Evolutionary conservation across 2,113 vertebrate genomes (phyloP), one percentile per base, ranked within the genome.

Genomic region (Spea bombifrons): DNA sequence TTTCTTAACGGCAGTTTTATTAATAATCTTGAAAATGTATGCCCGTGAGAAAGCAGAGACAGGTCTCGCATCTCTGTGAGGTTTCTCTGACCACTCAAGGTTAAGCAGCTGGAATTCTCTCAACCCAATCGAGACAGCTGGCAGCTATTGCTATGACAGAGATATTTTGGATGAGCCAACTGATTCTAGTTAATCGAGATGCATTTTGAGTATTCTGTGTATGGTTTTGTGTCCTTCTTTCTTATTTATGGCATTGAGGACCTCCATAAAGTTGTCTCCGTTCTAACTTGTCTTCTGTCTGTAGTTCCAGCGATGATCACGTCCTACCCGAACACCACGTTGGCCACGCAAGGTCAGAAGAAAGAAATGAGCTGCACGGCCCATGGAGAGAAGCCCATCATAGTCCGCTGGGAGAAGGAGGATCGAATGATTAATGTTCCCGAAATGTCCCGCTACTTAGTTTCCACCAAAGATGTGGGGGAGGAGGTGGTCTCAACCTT

Each of bases 271-370:
- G 3, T 44, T 3, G 4, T 5, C 5, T 69, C 15, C 9, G 59
- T 66, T 43, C 86, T 15, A 81, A 45, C 0, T 0, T 17, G 46
- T 0, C 70, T 72, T n/a, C 50, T 78, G 0, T 81, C 74, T 88
- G 83, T 45, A 99, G 97, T 99, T 86, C 97, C 97, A n/a, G 97
- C 97, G 1, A 99, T 99, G 96, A 98, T 99, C 86, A 99, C 96
- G 0, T 99, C 97, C 45, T 99, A 99, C 82, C 97, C 97, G 8
- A 99, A 99, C 86, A 98, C 96, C 61, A 99, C 97, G 3, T 88
- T 98, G 88, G 97, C 97, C 72, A 98, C 97, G 0, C 95, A 98
- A 89, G 97, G 97, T 2, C 96, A 98, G 48, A 97, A 96, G 90
- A 99, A 98, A 78, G 95, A 92, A 81, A 96, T 99, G 95, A 98